Evolutionary conservation across 1,140 invertebrate genomes (phyloP).

Genomic region (Acromyrmex charruanus): DNA sequence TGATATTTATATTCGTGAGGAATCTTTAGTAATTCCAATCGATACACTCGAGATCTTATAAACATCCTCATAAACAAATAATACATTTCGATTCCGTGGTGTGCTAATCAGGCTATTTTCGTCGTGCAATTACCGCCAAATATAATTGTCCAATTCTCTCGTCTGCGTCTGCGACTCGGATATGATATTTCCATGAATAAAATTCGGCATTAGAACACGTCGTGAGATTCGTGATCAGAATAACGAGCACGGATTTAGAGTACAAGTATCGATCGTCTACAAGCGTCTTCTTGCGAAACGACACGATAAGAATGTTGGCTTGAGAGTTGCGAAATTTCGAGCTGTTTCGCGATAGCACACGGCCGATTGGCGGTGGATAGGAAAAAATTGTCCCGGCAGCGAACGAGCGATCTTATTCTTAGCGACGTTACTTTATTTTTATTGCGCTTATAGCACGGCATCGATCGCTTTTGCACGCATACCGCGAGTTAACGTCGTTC

Average conservation of each 20-base stretch:
- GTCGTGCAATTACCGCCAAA: slow-evolving; percentile 15
- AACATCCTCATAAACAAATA: slow-evolving; percentile 34
- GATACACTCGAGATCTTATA: background rate
- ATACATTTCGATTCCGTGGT: background rate
- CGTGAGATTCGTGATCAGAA: slow-evolving; percentile 34
- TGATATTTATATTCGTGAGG: background rate
- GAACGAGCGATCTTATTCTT: slow-evolving; percentile 37
- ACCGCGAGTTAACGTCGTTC: slow-evolving; percentile 42
- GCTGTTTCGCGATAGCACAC: slow-evolving; percentile 30
- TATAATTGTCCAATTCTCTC: slow-evolving; percentile 11
- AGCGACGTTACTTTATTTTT: slow-evolving; percentile 45
- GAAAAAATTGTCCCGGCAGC: background rate
- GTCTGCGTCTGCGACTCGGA: slow-evolving; percentile 11
- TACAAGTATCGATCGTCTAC: slow-evolving; percentile 28
- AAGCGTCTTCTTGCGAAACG: slow-evolving; percentile 18
- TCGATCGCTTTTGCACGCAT: slow-evolving; percentile 22
- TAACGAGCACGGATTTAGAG: slow-evolving; percentile 44
- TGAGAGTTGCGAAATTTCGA: background rate
- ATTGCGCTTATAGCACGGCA: slow-evolving; percentile 21
- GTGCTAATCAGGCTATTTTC: slow-evolving; percentile 29
- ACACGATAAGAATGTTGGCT: background rate
- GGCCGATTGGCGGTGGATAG: background rate
- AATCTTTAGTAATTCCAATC: background rate
- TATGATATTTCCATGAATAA: slow-evolving; percentile 21
- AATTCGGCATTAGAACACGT: slow-evolving; percentile 34